Evolutionary conservation across 2,113 vertebrate species (phyloP).

Genomic region (Spea multiplicata): DNA sequence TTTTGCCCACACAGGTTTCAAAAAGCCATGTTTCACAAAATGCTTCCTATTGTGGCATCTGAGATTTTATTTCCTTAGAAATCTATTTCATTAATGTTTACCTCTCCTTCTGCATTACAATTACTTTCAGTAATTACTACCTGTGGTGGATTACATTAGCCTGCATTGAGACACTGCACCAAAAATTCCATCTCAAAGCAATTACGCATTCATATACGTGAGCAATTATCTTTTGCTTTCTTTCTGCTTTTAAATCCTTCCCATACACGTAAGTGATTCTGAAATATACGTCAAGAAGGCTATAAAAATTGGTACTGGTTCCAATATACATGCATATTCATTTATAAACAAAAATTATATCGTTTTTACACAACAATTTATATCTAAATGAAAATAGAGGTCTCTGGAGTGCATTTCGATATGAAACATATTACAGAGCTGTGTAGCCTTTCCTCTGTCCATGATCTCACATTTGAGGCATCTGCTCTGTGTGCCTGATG

Average conservation of each 20-base stretch:
- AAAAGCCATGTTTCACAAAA: conserved; percentile 70
- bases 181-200: conserved; percentile 60
- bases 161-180: conserved; percentile 55
- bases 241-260: conserved; percentile 47
- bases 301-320: too few relatives aligned
- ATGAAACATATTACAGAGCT: too few relatives aligned
- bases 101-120: conserved; percentile 59
- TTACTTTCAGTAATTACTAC: conserved; percentile 70
- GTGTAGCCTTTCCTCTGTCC: too few relatives aligned
- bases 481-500: too few relatives aligned
- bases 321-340: too few relatives aligned
- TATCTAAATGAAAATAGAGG: too few relatives aligned
- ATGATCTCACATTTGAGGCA: too few relatives aligned
- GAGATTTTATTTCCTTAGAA: conserved; percentile 68
- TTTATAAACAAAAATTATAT: too few relatives aligned
- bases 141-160: conserved; percentile 64
- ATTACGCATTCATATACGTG: conserved; percentile 54
- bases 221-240: conserved; percentile 49
- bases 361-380: too few relatives aligned
- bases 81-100: conserved; percentile 64
- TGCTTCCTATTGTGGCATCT: conserved; percentile 65
- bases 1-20: conserved; percentile 67
- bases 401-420: too few relatives aligned
- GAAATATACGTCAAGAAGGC: too few relatives aligned
- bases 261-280: conserved; percentile 18